Conservation (phyloP, 2,888 invertebrate species). For the Lasioglossum morio region DNA sequence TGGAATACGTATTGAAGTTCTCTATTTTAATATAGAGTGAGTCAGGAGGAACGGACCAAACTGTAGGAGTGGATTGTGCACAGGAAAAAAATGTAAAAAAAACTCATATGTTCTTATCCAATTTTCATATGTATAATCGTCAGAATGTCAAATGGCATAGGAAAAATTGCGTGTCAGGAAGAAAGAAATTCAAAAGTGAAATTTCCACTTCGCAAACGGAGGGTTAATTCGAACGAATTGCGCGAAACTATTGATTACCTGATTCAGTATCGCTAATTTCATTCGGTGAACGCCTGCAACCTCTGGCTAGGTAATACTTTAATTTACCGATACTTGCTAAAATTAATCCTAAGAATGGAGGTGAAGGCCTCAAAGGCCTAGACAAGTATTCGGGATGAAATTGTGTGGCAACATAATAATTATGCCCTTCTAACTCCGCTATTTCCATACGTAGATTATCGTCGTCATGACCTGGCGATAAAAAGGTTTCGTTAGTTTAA, state of each 20-base stretch:
- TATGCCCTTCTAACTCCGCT: slow-evolving; percentile 93
- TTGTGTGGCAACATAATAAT: slow-evolving; percentile 97
- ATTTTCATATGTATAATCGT: no score
- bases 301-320: slow-evolving; percentile 89
- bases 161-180: no score
- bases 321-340: slow-evolving; percentile 95
- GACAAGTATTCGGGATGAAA: slow-evolving; percentile 99
- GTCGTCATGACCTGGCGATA: slow-evolving; percentile 88
- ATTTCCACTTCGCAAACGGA: no score
- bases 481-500: not conserved
- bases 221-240: not conserved
- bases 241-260: slow-evolving; percentile 78
- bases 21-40: no score
- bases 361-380: slow-evolving; percentile 95
- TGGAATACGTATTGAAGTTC: no score
- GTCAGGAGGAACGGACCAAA: no score
- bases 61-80: no score
- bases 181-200: no score
- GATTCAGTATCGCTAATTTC: slow-evolving; percentile 92
- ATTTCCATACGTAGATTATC: slow-evolving; percentile 97
- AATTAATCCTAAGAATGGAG: slow-evolving; percentile 97
- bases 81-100: no score
- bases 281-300: slow-evolving; percentile 91
- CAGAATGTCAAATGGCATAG: no score
- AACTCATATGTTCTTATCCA: no score